Conservation (phyloP, 2,888 invertebrate species). For the Epistrophe eligans region DNA sequence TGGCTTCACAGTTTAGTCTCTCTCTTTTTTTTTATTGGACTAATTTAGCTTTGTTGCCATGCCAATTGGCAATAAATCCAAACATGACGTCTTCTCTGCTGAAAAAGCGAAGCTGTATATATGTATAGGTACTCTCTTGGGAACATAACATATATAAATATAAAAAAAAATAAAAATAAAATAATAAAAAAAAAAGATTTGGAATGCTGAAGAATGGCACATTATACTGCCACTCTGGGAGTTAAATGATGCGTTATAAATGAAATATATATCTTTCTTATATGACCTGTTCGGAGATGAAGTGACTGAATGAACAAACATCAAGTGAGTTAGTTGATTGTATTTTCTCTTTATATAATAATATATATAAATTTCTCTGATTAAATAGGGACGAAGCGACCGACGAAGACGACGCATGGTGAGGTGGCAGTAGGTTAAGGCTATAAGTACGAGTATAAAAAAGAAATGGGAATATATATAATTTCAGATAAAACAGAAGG, state of each 20-base stretch:
- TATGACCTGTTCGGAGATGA: slow-evolving; percentile 6
- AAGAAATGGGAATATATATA: background rate
- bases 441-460: background rate
- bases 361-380: slow-evolving; percentile 2
- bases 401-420: too few species aligned
- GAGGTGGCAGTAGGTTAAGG: too few species aligned
- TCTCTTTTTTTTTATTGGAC: slow-evolving; percentile 9
- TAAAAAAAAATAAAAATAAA: background rate
- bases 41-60: slow-evolving; percentile 23
- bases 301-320: slow-evolving; percentile 24
- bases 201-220: slow-evolving; percentile 30
- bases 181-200: slow-evolving; percentile 1
- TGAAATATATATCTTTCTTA: slow-evolving; percentile 28
- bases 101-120: background rate
- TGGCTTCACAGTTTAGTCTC: background rate
- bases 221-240: slow-evolving; percentile 28
- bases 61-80: slow-evolving; percentile 37
- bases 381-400: slow-evolving; percentile 12
- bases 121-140: background rate
- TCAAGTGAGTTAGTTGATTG: slow-evolving; percentile 23
- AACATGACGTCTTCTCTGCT: slow-evolving; percentile 19
- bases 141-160: background rate
- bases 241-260: slow-evolving; percentile 46
- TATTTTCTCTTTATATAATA: slow-evolving; percentile 2
- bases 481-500: slow-evolving; percentile 4